A percentile compares a stretch with the other conserved stretches of the same genome.
These are phyloP conservation scores for Drosophila kanapiae DNA, from an alignment of 1,140 invertebrate species.

Conservation along the genomic window DNA sequence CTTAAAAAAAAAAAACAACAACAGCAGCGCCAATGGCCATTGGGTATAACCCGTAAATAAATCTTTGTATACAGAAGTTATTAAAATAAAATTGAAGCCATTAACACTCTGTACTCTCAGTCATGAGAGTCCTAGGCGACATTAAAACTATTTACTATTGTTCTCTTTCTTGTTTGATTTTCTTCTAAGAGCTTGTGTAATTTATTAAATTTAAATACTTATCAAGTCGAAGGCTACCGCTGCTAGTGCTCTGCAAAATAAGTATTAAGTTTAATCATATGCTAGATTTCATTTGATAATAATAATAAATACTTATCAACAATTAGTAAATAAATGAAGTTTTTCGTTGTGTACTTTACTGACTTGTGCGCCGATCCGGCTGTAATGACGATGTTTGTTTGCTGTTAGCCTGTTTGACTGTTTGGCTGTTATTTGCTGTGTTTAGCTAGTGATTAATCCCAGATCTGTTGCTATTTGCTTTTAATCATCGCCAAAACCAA, in stretches of 20 bases:
- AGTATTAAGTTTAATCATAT: too few species aligned
- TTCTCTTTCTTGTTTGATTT: not conserved
- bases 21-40: not conserved
- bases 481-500: conserved; percentile 70
- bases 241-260: too few species aligned
- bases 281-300: too few species aligned
- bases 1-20: not conserved
- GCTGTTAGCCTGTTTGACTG: conserved; percentile 43
- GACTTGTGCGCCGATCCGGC: conserved; percentile 5
- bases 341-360: conserved; percentile 1
- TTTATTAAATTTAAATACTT: too few species aligned
- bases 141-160: not conserved
- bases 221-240: too few species aligned
- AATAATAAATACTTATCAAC: too few species aligned
- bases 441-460: conserved; percentile 71
- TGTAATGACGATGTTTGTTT: conserved; percentile 44
- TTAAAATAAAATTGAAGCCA: not conserved
- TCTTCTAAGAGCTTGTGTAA: too few species aligned
- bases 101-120: not conserved
- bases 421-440: conserved; percentile 36
- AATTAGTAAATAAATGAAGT: not conserved
- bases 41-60: conserved; percentile 1
- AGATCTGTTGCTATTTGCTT: conserved; percentile 52
- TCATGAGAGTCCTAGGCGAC: not conserved
- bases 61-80: not conserved